phyloP scores from a whole-genome alignment of 2,888 invertebrate species.

The Amphipyra tragopoginis region DNA sequence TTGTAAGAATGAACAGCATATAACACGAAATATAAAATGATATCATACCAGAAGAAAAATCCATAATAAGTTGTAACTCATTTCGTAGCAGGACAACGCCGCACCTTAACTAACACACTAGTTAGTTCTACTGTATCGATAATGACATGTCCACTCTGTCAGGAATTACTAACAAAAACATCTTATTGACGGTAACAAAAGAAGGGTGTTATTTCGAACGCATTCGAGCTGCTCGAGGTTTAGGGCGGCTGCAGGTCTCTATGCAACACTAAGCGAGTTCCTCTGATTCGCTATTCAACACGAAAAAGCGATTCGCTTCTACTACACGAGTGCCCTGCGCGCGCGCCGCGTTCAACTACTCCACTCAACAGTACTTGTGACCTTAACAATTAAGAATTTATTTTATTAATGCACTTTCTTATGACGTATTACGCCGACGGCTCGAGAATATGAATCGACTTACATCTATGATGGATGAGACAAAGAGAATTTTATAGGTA shows the following conservation, averaged over 20 bases:
- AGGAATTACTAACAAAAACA: constrained; percentile 79
- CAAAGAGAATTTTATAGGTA: constrained; percentile 60
- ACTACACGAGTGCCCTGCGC: constrained; percentile 87
- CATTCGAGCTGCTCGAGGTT: constrained; percentile 47
- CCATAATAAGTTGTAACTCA: constrained; percentile 82
- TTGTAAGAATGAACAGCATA: not conserved
- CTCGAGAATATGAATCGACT: constrained; percentile 58
- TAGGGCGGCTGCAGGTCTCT: constrained; percentile 68
- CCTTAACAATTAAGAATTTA: constrained; percentile 88
- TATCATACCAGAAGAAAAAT: constrained; percentile 82
- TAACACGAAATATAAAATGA: constrained; percentile 33
- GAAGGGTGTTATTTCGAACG: constrained; percentile 52
- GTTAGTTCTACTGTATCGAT: constrained; percentile 84
- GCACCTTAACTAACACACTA: constrained; percentile 71
- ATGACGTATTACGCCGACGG: constrained; percentile 73
- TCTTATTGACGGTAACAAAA: constrained; percentile 60
- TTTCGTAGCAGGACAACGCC: constrained; percentile 77
- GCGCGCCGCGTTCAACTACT: constrained; percentile 85
- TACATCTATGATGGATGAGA: constrained; percentile 68
- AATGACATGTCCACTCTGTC: constrained; percentile 86
- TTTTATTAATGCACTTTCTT: constrained; percentile 89
- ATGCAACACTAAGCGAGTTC: constrained; percentile 85
- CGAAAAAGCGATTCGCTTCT: constrained; percentile 85
- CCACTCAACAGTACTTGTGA: constrained; percentile 78
- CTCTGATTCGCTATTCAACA: constrained; percentile 75